phyloP scores from a whole-genome alignment of 2,797 vertebrate genomes.

The Dryobates pubescens region DNA sequence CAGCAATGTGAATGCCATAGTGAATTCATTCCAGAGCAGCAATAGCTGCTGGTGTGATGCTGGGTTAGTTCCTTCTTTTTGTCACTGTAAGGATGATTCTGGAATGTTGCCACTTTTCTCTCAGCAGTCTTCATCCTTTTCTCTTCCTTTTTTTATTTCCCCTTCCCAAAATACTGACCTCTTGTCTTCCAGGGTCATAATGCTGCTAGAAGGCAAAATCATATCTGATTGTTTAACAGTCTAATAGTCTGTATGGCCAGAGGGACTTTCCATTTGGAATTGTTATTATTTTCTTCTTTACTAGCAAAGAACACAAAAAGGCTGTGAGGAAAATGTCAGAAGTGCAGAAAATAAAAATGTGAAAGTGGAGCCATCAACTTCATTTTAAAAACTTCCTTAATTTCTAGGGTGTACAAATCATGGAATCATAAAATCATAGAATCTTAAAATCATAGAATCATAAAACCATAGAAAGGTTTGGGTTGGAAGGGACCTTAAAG shows the following conservation, averaged over 20 bases:
- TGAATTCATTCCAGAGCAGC: background rate
- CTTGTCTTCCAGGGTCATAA: background rate
- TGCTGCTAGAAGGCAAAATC: background rate
- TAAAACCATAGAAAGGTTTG: too few relatives aligned
- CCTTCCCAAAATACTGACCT: background rate
- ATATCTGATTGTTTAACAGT: background rate
- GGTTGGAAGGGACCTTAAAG: too few relatives aligned
- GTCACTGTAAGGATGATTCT: background rate
- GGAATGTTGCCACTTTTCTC: background rate
- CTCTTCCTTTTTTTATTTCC: background rate
- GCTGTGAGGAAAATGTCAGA: background rate
- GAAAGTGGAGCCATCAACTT: background rate
- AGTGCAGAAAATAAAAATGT: background rate
- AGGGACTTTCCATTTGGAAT: background rate
- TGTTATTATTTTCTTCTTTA: background rate
- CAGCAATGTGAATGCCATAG: background rate
- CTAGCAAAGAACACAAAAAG: background rate
- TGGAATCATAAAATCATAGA: too few relatives aligned
- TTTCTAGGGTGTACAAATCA: background rate
- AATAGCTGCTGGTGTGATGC: background rate
- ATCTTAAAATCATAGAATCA: too few relatives aligned
- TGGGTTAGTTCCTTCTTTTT: background rate
- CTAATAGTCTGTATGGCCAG: background rate
- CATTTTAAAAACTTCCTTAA: background rate
- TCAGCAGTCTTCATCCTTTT: background rate